These are phyloP conservation scores for Drosophila nr. perissopoda DNA, from an alignment of 2,888 invertebrate species.

Conservation along the genomic window DNA sequence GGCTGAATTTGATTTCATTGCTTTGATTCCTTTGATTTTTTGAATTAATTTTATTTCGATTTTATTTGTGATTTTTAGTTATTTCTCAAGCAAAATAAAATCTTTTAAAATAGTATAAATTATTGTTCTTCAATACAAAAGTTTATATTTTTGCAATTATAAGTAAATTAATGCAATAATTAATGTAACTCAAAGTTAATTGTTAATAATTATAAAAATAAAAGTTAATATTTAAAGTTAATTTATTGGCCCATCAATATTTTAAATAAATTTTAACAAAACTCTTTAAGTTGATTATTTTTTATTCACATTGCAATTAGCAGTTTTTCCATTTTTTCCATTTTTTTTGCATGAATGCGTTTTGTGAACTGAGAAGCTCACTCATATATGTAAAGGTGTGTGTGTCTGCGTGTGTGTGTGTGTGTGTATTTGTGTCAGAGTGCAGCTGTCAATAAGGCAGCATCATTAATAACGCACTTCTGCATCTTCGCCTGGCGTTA, in stretches of 20 bases:
- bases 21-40: background rate
- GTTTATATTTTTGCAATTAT: too few species aligned
- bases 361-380: background rate
- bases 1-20: background rate
- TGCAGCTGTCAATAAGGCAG: constrained; percentile 61
- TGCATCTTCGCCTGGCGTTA: constrained; percentile 43
- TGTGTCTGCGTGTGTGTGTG: constrained; percentile 1
- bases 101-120: background rate
- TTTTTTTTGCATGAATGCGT: constrained; percentile 1
- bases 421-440: constrained; percentile 17
- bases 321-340: constrained; percentile 8
- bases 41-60: background rate
- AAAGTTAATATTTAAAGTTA: too few species aligned
- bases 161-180: background rate
- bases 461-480: constrained; percentile 72
- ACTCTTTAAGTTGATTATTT: background rate
- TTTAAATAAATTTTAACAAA: background rate
- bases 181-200: background rate
- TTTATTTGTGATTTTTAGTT: background rate
- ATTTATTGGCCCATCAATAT: background rate
- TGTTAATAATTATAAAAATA: background rate
- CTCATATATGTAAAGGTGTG: background rate
- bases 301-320: background rate
- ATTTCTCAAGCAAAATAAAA: background rate
- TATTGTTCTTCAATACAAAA: too few species aligned